Evolutionary conservation across 92 coral and sea anemone species (phyloP).

Genomic region (Siderastrea radians): DNA sequence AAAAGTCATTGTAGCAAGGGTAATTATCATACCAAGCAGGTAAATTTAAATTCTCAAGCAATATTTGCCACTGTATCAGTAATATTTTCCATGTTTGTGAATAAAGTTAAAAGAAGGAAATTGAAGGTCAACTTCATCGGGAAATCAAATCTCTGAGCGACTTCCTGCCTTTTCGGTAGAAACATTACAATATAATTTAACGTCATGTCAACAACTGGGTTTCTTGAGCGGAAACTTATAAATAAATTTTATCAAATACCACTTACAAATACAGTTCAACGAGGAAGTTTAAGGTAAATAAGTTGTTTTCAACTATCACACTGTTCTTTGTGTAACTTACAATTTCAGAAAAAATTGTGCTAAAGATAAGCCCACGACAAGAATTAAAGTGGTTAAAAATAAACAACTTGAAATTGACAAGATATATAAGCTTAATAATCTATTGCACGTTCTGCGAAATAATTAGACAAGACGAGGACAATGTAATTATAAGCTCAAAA

Average conservation of each 20-base stretch:
- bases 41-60: background rate
- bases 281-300: background rate
- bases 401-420: constrained; percentile 1
- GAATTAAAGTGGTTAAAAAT: background rate
- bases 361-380: background rate
- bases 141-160: too few relatives aligned
- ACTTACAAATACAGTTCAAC: background rate
- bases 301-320: background rate
- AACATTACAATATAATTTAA: too few relatives aligned
- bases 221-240: background rate
- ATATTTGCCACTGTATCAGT: background rate
- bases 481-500: background rate
- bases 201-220: background rate
- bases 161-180: too few relatives aligned
- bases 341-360: background rate
- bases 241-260: background rate
- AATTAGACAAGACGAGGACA: too few relatives aligned
- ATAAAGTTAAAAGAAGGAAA: background rate
- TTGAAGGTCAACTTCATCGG: background rate
- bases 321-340: background rate
- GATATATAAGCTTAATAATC: background rate
- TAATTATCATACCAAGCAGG: background rate
- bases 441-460: too few relatives aligned
- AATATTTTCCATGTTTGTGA: background rate
- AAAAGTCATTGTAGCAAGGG: background rate